Conservation (phyloP, 2,113 vertebrate genomes). For the Oncorhynchus nerka region DNA sequence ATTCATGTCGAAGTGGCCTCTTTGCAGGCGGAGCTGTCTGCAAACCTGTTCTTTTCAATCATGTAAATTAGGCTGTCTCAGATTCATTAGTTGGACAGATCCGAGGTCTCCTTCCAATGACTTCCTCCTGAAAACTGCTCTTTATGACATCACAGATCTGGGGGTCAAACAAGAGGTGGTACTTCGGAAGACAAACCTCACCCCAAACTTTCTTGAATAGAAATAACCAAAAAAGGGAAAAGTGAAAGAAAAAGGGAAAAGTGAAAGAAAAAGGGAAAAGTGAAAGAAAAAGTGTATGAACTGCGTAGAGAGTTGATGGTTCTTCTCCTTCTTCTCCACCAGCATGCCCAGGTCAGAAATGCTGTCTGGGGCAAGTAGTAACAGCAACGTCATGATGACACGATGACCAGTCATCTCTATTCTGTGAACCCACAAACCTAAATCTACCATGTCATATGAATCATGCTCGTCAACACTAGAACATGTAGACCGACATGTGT, state of each 20-base stretch:
- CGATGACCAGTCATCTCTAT: not conserved
- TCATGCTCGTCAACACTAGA: too few species aligned
- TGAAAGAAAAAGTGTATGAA: too few species aligned
- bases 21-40: not conserved
- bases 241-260: too few species aligned
- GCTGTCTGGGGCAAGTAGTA: too few species aligned
- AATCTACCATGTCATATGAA: too few species aligned
- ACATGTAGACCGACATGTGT: not conserved
- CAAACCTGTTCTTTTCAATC: not conserved
- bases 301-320: too few species aligned
- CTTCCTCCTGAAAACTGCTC: not conserved
- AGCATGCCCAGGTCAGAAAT: too few species aligned
- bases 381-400: slow-evolving; percentile 11
- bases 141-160: not conserved
- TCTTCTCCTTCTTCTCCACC: too few species aligned
- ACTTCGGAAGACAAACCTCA: not conserved
- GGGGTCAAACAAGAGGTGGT: not conserved
- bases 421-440: not conserved
- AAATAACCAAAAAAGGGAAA: not conserved
- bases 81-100: not conserved
- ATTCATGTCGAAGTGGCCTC: not conserved
- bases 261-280: too few species aligned
- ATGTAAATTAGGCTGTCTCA: not conserved
- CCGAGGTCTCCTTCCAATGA: not conserved
- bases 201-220: not conserved